These are phyloP conservation scores for Eunapius fragilis DNA, from an alignment of 37 sponge, comb jelly and placozoan species.

Conservation along the genomic window DNA sequence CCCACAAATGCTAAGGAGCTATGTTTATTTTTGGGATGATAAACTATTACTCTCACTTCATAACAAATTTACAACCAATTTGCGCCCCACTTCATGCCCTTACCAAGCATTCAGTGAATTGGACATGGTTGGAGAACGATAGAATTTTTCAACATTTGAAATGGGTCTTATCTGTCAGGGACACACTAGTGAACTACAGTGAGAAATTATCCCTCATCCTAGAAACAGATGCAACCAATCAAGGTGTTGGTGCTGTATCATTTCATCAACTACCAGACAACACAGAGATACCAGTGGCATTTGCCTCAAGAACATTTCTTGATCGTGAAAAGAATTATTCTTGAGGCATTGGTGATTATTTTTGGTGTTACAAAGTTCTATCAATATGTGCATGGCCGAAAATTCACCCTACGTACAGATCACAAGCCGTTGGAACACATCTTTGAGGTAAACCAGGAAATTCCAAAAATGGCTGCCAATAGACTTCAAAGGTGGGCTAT, in stretches of 20 bases:
- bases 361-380: conserved; percentile 5
- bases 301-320: conserved; percentile 6
- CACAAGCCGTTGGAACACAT: conserved; percentile 20
- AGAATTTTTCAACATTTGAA: conserved; percentile 25
- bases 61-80: conserved; percentile 21
- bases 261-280: background rate
- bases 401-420: conserved; percentile 22
- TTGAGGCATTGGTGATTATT: conserved; percentile 6
- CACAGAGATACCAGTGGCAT: background rate
- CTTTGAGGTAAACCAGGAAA: background rate
- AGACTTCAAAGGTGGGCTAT: conserved; percentile 6
- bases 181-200: conserved; percentile 24
- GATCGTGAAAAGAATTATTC: conserved; percentile 5
- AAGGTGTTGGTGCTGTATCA: background rate
- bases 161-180: background rate
- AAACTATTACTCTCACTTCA: conserved; percentile 34
- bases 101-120: background rate
- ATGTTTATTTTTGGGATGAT: conserved; percentile 21
- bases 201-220: conserved; percentile 15
- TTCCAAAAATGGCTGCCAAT: background rate
- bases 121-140: conserved; percentile 29
- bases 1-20: conserved; percentile 28
- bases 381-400: conserved; percentile 11
- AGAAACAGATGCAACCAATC: conserved; percentile 19
- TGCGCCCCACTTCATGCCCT: conserved; percentile 22